A percentile compares a stretch with the other conserved stretches of the same genome.
Evolutionary conservation across 1,140 invertebrate genomes (phyloP).

Genomic region (Aradophagus sp.): DNA sequence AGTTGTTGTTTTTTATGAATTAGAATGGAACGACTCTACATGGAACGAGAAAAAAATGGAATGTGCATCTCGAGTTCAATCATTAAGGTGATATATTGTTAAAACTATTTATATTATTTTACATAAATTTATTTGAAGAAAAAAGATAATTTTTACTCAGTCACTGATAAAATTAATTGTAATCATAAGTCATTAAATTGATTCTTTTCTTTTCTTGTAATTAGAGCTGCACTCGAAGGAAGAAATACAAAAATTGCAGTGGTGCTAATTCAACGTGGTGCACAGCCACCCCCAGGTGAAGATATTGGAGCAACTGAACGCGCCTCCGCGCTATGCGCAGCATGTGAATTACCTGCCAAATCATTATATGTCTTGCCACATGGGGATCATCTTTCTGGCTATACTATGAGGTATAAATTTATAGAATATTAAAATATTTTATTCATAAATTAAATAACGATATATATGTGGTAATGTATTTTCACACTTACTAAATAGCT

Average conservation of each 20-base stretch:
- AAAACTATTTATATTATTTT: too few relatives aligned
- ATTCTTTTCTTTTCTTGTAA: too few relatives aligned
- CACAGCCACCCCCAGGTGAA: conserved; percentile 85
- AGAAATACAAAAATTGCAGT: conserved; percentile 90
- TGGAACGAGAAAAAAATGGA: conserved; percentile 97
- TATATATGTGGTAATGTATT: too few relatives aligned
- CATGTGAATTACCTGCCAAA: conserved; percentile 94
- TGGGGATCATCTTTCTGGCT: conserved; percentile 90
- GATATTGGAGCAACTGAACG: conserved; percentile 91
- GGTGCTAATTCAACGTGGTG: conserved; percentile 89
- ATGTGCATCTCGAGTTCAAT: conserved; percentile 92
- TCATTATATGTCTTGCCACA: conserved; percentile 92
- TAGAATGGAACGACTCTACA: conserved; percentile 95
- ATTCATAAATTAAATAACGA: not conserved
- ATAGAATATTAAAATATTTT: conserved; percentile 15
- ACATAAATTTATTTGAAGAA: too few relatives aligned
- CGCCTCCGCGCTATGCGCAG: conserved; percentile 89
- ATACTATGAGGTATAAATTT: conserved; percentile 76
- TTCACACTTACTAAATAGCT: too few relatives aligned
- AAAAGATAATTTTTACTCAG: too few relatives aligned
- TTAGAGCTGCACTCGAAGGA: conserved; percentile 81
- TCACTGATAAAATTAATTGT: too few relatives aligned
- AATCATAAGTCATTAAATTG: too few relatives aligned
- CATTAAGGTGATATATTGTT: conserved; percentile 79
- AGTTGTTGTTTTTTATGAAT: conserved; percentile 95